These are phyloP conservation scores for Melospiza melodia DNA, from an alignment of 2,113 vertebrate genomes.

Conservation along the genomic window DNA sequence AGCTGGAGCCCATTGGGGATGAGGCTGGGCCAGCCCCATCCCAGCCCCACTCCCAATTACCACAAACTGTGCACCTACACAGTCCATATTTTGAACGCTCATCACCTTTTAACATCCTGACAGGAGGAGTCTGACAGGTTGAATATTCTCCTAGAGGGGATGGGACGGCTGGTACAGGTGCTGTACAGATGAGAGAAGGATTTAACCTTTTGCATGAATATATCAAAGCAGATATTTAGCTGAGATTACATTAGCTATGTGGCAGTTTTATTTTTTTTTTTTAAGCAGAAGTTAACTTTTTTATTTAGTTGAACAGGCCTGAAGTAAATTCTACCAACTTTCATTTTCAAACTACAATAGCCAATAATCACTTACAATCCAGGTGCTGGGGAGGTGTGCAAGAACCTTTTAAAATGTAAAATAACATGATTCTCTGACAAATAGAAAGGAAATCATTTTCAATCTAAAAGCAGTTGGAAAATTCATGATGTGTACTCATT, in stretches of 20 bases:
- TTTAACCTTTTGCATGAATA: neutral
- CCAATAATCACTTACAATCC: constrained; percentile 47
- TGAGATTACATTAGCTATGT: neutral
- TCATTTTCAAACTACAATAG: constrained; percentile 32
- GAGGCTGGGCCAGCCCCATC: neutral
- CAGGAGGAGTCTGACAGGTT: neutral
- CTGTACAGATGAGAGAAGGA: neutral
- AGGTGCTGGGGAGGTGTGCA: neutral
- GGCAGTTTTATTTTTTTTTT: neutral
- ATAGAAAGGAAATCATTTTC: constrained; percentile 48
- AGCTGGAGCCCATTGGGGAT: neutral
- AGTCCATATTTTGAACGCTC: neutral
- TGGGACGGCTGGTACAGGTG: too few species aligned
- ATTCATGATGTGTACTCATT: constrained; percentile 54
- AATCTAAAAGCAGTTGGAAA: constrained; percentile 44
- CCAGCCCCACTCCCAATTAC: neutral
- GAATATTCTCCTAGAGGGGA: neutral
- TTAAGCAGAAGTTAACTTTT: neutral
- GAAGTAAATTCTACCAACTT: constrained; percentile 21
- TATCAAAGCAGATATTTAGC: neutral
- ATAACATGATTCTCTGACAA: constrained; percentile 43
- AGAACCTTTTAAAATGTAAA: constrained; percentile 65
- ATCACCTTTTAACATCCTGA: neutral
- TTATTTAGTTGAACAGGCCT: neutral
- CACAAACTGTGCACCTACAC: neutral